phyloP scores from a whole-genome alignment of 1,140 invertebrate genomes.

The Diabrotica undecimpunctata region DNA sequence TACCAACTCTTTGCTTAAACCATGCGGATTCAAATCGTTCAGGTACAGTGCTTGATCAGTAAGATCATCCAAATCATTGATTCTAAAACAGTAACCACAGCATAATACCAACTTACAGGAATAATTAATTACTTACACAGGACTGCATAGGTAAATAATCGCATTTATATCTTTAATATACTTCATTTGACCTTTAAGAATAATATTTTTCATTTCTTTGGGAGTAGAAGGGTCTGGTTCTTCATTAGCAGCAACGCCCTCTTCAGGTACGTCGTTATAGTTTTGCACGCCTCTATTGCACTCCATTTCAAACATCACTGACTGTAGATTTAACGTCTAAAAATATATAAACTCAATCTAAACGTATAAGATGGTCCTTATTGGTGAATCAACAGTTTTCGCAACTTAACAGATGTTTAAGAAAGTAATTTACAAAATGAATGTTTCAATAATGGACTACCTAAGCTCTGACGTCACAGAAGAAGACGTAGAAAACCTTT shows the following conservation, averaged over 20 bases:
- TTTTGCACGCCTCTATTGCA: constrained; percentile 33
- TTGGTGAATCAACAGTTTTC: too few species aligned
- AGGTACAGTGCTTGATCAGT: constrained; percentile 72
- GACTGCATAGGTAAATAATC: constrained; percentile 80
- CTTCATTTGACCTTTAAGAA: constrained; percentile 81
- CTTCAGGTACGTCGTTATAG: constrained; percentile 15
- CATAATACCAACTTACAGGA: not conserved
- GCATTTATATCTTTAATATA: constrained; percentile 72
- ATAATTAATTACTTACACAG: constrained; percentile 60
- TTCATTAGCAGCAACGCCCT: constrained; percentile 10
- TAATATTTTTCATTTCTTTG: constrained; percentile 51
- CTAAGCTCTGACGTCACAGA: too few species aligned
- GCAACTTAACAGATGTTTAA: too few species aligned
- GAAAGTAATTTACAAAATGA: too few species aligned
- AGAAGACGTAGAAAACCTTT: too few species aligned
- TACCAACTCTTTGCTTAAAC: constrained; percentile 79
- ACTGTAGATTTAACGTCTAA: constrained; percentile 35
- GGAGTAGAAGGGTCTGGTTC: constrained; percentile 7
- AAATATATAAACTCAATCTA: not conserved
- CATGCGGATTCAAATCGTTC: constrained; percentile 83
- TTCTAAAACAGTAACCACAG: constrained; percentile 52
- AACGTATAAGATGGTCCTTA: too few species aligned
- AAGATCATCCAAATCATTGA: constrained; percentile 80
- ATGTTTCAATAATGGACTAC: too few species aligned
- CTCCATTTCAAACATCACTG: constrained; percentile 44